These are phyloP conservation scores for Hormiphora californensis DNA, from an alignment of 37 sponge, comb jelly and placozoan species.

Conservation along the genomic window DNA sequence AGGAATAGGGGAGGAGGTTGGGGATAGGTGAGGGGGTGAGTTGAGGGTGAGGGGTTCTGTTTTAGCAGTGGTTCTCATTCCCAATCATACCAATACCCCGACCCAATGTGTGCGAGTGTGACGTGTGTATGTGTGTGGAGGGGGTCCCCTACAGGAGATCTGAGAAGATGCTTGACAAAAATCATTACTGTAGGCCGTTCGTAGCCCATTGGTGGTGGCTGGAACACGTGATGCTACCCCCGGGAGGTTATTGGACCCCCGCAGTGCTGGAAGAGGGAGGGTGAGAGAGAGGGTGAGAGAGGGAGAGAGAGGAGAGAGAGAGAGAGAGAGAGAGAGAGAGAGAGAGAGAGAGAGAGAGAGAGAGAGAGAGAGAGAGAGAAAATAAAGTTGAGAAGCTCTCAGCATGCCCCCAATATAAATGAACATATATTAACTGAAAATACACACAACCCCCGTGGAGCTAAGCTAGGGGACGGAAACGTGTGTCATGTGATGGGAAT, in stretches of 20 bases:
- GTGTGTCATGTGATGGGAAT: too few species aligned
- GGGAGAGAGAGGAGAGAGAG: not conserved
- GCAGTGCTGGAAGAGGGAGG: too few species aligned
- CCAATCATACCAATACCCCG: too few species aligned
- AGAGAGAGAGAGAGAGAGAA: slow-evolving; percentile 35
- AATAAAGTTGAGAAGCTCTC: not conserved
- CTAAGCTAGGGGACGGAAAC: too few species aligned
- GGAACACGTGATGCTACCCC: too few species aligned
- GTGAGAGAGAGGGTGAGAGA: too few species aligned
- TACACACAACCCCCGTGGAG: not conserved
- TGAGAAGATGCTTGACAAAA: not conserved
- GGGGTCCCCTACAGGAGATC: not conserved
- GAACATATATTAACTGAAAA: not conserved
- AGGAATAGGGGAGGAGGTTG: not conserved
- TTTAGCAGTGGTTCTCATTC: too few species aligned
- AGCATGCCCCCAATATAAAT: not conserved
- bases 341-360: slow-evolving; percentile 36
- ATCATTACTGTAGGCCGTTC: too few species aligned
- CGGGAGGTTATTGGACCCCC: too few species aligned
- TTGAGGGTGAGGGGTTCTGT: too few species aligned
- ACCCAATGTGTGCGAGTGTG: too few species aligned
- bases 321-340: not conserved
- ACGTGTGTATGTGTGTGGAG: not conserved
- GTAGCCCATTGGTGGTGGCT: too few species aligned
- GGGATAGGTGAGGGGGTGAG: not conserved